Evolutionary conservation across 2,888 invertebrate species (phyloP).

Genomic region (Pediacus dermestoides): DNA sequence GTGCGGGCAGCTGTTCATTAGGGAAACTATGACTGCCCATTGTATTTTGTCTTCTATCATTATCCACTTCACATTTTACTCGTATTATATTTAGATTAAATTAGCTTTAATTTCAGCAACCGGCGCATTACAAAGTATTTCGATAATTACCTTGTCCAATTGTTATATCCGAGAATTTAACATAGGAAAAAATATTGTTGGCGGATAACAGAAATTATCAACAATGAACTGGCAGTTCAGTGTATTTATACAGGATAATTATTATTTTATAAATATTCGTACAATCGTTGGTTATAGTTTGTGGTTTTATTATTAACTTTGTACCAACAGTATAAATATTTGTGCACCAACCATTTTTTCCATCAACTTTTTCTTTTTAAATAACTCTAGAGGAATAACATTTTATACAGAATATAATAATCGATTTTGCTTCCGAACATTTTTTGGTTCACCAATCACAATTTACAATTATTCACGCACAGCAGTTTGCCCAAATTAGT

Average conservation of each 20-base stretch:
- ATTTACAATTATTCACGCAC: conserved; percentile 10
- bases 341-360: too few species aligned
- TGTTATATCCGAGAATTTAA: conserved; percentile 20
- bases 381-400: too few species aligned
- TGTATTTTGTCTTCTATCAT: conserved; percentile 30
- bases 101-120: conserved; percentile 30
- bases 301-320: too few species aligned
- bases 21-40: conserved; percentile 29
- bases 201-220: too few species aligned
- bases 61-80: conserved; percentile 33
- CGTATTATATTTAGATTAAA: conserved; percentile 34
- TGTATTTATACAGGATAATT: too few species aligned
- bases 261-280: too few species aligned
- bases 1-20: conserved; percentile 38
- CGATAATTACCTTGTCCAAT: conserved; percentile 20
- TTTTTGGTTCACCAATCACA: conserved; percentile 6
- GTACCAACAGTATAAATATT: too few species aligned
- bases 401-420: too few species aligned
- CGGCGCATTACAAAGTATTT: not conserved
- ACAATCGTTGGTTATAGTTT: too few species aligned
- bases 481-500: conserved; percentile 9
- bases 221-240: too few species aligned
- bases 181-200: not conserved
- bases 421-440: conserved; percentile 7
- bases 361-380: too few species aligned